A percentile compares a stretch with the other conserved stretches of the same genome.
phyloP scores from a whole-genome alignment of 2,113 vertebrate species.

The Eubucco bourcierii region DNA sequence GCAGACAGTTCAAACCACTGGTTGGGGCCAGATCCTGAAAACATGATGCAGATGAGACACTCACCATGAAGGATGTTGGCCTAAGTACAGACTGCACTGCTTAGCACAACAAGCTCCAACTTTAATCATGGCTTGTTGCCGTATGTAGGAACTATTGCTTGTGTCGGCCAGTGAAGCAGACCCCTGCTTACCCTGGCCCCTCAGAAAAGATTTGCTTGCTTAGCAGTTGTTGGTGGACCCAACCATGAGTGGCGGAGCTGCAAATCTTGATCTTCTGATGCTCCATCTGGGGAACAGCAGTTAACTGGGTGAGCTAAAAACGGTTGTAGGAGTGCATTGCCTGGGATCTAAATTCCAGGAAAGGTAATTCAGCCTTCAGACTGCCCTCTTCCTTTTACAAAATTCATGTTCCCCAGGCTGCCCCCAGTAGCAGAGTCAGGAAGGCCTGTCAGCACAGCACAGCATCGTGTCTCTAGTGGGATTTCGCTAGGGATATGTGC shows the following conservation, averaged over 20 bases:
- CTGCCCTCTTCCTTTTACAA: background rate
- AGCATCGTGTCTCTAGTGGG: background rate
- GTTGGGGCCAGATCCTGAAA: background rate
- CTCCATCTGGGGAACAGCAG: background rate
- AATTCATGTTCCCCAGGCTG: background rate
- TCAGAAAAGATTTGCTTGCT: background rate
- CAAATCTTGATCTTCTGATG: background rate
- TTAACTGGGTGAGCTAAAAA: background rate
- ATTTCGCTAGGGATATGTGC: background rate
- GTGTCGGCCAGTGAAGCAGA: background rate
- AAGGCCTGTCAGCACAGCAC: background rate
- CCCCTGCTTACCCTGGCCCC: background rate
- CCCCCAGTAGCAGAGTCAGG: background rate
- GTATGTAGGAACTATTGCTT: background rate
- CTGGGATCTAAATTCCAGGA: background rate
- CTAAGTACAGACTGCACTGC: background rate
- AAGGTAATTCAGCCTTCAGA: background rate
- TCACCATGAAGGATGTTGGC: background rate
- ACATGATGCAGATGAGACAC: fast-evolving
- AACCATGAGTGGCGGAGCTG: fast-evolving
- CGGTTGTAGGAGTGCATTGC: background rate
- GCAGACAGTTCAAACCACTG: background rate
- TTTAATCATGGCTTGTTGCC: background rate
- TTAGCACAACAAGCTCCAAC: background rate
- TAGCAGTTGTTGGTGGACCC: background rate